Evolutionary conservation across 1,140 invertebrate species (phyloP).

Genomic region (Oscheius sp.): DNA sequence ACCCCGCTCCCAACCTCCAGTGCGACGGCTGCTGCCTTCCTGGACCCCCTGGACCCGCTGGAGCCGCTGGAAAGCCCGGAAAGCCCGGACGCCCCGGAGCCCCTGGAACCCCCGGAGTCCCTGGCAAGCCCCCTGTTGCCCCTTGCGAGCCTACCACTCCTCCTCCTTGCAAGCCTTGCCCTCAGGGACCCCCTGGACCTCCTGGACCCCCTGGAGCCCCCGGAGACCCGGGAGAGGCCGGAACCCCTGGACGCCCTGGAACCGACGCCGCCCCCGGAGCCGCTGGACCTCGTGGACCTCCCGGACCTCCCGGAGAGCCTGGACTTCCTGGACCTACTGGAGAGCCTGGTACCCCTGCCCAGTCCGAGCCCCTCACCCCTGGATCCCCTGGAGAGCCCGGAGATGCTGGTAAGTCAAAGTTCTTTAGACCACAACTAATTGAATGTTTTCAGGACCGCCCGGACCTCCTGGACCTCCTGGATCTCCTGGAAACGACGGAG

Average conservation of each 20-base stretch:
- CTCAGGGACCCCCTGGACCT: conserved; percentile 47
- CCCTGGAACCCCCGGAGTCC: conserved; percentile 42
- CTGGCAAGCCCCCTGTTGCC: conserved; percentile 42
- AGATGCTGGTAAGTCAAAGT: conserved; percentile 42
- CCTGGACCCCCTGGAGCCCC: conserved; percentile 46
- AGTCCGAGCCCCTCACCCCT: conserved; percentile 53
- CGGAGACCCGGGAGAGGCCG: conserved; percentile 44
- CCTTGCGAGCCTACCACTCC: conserved; percentile 47
- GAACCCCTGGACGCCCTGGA: conserved; percentile 41
- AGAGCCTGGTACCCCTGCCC: conserved; percentile 44
- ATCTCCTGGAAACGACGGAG: conserved; percentile 42
- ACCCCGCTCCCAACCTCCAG: conserved; percentile 46
- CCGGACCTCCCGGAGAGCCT: conserved; percentile 39
- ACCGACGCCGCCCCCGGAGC: conserved; percentile 39
- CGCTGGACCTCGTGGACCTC: conserved; percentile 42
- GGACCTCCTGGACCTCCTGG: conserved; percentile 44
- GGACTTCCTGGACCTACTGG: conserved; percentile 39
- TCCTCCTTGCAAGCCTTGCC: conserved; percentile 47
- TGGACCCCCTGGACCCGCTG: conserved; percentile 43
- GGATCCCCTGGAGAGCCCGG: conserved; percentile 59
- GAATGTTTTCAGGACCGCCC: conserved; percentile 17
- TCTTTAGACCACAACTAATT: not conserved
- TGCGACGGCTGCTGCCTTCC: conserved; percentile 47
- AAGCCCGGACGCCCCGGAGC: conserved; percentile 41
- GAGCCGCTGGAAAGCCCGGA: conserved; percentile 41